Conservation (phyloP, 2,888 invertebrate species). For the Andrena marginata region DNA sequence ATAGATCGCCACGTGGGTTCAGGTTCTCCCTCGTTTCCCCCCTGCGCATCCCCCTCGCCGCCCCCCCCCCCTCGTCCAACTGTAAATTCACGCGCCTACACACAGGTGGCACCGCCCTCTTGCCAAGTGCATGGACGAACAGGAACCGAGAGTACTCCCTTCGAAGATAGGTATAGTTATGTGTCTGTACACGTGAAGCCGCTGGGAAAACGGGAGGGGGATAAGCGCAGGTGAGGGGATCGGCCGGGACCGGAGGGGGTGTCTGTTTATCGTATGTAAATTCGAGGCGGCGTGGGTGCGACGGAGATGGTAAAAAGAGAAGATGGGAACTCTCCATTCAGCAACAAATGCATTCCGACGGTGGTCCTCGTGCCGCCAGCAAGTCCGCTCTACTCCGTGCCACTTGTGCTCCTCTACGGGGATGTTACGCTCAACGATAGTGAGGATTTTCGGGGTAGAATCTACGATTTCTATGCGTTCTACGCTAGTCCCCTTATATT, state of each 20-base stretch:
- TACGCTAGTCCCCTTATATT: too few relatives aligned
- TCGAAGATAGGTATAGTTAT: slow-evolving; percentile 55
- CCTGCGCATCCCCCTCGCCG: slow-evolving; percentile 46
- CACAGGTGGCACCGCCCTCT: slow-evolving; percentile 78
- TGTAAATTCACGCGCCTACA: slow-evolving; percentile 76
- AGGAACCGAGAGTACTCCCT: slow-evolving; percentile 58
- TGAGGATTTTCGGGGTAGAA: background rate
- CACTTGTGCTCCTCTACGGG: background rate
- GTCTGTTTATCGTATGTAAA: slow-evolving; percentile 79
- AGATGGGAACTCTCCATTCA: slow-evolving; percentile 71
- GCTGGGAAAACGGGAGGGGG: slow-evolving; percentile 36
- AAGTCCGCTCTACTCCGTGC: slow-evolving; percentile 27
- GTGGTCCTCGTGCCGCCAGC: slow-evolving; percentile 68
- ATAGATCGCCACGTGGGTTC: slow-evolving; percentile 77
- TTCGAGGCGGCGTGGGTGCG: slow-evolving; percentile 67
- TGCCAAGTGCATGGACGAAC: slow-evolving; percentile 64
- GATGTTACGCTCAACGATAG: background rate
- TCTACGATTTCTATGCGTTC: background rate
- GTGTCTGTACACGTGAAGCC: slow-evolving; percentile 36
- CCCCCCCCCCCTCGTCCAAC: slow-evolving; percentile 63
- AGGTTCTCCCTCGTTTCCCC: slow-evolving; percentile 64
- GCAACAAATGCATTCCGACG: slow-evolving; percentile 74
- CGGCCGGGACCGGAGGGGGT: slow-evolving; percentile 31
- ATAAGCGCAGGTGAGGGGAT: slow-evolving; percentile 45
- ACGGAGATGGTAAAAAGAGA: slow-evolving; percentile 64